Base-by-base conservation (phyloP, 2,113 vertebrate species). In the Oxygymnocypris stewartii region DNA sequence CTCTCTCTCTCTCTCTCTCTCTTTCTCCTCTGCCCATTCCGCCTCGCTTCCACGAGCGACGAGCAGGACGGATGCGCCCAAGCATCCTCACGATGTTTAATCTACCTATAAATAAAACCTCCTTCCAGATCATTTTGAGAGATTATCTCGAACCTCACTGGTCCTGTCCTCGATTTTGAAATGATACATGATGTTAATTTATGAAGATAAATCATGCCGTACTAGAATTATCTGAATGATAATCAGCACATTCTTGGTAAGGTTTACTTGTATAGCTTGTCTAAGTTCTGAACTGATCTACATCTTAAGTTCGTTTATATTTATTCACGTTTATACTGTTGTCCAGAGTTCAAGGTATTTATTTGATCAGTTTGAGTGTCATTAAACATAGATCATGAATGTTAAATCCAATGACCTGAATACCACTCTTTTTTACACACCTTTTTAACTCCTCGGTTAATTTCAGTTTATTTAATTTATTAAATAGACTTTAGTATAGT, bases 1-100 rank as follows among this genome's bases (percentile, higher is more conserved):
- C 69, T 42, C 59, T 82, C 82, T 76, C 79, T 79, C 67, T 69
- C 6, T 37, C 67, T 71, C 67, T n/a, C n/a, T n/a, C n/a, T n/a
- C n/a, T n/a, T n/a, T n/a, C n/a, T n/a, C n/a, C n/a, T n/a, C n/a
- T n/a, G n/a, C n/a, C n/a, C n/a, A n/a, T n/a, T n/a, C n/a, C n/a
- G n/a, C n/a, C n/a, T n/a, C n/a, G n/a, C 80, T 75, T 51, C 44
- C 61, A 85, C 73, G 61, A 25, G 61, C 31, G 49, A 49, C 23
- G 74, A 31, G 25, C 79, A 51, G 59, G 74, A 65, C 54, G 18
- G 49, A 44, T 88, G 74, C 71, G 12, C 75, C 40, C 78, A 25
- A 47, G 40, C 74, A 78, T 85, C 74, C 85, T 85, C 35, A 61
- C 25, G 4, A 37, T 28, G 37, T 81, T 81, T 81, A 9, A 81